Conservation (phyloP, 92 coral and sea anemone genomes). For the Phymanthus crucifer region DNA sequence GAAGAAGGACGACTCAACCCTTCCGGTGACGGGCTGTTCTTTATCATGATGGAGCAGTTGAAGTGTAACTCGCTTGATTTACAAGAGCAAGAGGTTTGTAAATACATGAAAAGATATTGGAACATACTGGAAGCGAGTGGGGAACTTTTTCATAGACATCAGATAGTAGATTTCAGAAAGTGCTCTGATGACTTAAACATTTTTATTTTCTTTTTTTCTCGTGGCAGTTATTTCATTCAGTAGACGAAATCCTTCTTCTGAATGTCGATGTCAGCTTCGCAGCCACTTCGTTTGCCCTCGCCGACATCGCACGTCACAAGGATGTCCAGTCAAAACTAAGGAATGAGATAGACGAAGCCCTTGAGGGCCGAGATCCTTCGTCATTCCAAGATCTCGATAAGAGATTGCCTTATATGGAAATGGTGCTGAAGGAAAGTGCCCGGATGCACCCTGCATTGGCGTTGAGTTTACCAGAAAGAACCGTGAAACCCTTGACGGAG, state of each 20-base stretch:
- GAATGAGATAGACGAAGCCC: constrained; percentile 66
- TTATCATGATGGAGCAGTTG: constrained; percentile 71
- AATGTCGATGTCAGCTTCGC: constrained; percentile 88
- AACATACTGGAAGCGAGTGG: too few species aligned
- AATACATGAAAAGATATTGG: background rate
- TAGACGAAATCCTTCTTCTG: constrained; percentile 79
- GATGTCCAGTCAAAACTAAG: constrained; percentile 68
- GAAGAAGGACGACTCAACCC: constrained; percentile 52
- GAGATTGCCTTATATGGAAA: constrained; percentile 82
- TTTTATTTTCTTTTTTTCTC: background rate
- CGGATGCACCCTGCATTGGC: constrained; percentile 92
- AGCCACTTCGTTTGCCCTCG: constrained; percentile 82
- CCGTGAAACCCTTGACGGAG: constrained; percentile 76
- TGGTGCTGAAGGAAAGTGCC: constrained; percentile 87
- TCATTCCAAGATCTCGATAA: constrained; percentile 61
- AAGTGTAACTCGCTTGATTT: constrained; percentile 72
- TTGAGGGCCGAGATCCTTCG: constrained; percentile 72
- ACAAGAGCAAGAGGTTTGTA: constrained; percentile 76
- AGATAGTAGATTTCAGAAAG: too few species aligned
- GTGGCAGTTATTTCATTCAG: constrained; percentile 74
- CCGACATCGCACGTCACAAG: constrained; percentile 68
- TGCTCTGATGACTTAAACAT: background rate
- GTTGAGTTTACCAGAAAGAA: constrained; percentile 82
- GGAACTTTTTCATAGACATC: too few species aligned
- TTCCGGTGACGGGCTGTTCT: constrained; percentile 71